Evolutionary conservation across 1,140 invertebrate genomes (phyloP).

Genomic region (Spodoptera litura): DNA sequence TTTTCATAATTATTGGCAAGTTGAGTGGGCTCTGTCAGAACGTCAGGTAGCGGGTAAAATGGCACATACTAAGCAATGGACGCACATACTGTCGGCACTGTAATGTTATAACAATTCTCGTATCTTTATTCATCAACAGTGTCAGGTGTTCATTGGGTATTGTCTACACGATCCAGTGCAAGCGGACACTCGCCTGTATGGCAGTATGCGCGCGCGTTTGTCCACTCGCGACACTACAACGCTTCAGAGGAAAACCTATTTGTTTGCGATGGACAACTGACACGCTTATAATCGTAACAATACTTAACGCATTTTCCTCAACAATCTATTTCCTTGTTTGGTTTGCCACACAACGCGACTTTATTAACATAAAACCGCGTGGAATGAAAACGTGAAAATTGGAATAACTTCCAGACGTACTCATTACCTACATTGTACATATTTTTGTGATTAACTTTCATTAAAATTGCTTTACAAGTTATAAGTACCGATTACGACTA

Average conservation of each 20-base stretch:
- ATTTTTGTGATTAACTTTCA: no score
- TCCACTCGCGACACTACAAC: not conserved
- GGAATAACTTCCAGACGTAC: not conserved
- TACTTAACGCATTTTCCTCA: conserved; percentile 13
- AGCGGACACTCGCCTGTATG: conserved; percentile 33
- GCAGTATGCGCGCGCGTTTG: not conserved
- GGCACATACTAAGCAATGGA: conserved; percentile 1
- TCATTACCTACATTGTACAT: not conserved
- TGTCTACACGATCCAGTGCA: conserved; percentile 39
- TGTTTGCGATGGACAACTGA: not conserved
- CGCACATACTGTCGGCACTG: not conserved
- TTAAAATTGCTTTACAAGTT: no score
- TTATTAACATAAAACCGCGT: not conserved
- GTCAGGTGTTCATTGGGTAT: conserved; percentile 46
- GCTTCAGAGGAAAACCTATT: conserved; percentile 23
- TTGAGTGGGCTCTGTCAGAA: not conserved
- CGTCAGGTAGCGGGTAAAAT: not conserved
- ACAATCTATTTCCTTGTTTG: conserved; percentile 20
- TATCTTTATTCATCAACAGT: conserved; percentile 43
- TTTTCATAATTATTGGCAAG: not conserved
- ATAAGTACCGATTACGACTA: not conserved
- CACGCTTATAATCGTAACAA: not conserved
- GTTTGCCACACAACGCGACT: not conserved
- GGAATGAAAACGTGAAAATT: not conserved
- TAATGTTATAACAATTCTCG: conserved; percentile 40